Percentiles rank a stretch among this genome's conserved stretches.
These are phyloP conservation scores for Stomatorhinus walkeri DNA, from an alignment of 2,797 vertebrate genomes.

Conservation along the genomic window DNA sequence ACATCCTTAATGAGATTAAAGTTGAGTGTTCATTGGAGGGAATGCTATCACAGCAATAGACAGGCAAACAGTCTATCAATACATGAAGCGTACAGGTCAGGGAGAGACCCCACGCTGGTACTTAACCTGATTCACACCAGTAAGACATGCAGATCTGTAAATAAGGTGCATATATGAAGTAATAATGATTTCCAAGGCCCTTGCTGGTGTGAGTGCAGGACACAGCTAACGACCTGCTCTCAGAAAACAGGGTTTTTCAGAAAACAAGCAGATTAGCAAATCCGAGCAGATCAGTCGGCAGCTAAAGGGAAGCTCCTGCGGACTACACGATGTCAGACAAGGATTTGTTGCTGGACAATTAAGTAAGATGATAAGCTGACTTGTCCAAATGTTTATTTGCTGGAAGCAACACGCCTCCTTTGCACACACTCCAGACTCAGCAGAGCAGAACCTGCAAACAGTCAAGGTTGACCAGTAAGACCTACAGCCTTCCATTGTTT, in stretches of 20 bases:
- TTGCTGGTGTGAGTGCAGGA: neutral
- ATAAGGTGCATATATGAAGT: neutral
- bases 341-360: constrained; percentile 4
- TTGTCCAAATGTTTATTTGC: neutral
- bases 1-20: neutral
- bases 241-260: neutral
- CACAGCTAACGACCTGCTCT: neutral
- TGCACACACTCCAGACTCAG: too few species aligned
- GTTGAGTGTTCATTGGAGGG: neutral
- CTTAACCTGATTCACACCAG: neutral
- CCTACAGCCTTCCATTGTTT: neutral
- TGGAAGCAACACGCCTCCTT: neutral
- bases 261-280: neutral
- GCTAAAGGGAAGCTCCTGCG: neutral
- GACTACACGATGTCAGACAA: neutral
- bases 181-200: neutral
- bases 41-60: neutral
- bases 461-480: neutral
- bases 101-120: neutral
- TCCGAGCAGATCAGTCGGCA: neutral
- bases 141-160: neutral
- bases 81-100: neutral
- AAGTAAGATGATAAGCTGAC: neutral
- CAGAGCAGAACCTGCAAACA: neutral
- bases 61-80: neutral